Evolutionary conservation across 2,113 vertebrate species (phyloP).

Genomic region (Grus americana): DNA sequence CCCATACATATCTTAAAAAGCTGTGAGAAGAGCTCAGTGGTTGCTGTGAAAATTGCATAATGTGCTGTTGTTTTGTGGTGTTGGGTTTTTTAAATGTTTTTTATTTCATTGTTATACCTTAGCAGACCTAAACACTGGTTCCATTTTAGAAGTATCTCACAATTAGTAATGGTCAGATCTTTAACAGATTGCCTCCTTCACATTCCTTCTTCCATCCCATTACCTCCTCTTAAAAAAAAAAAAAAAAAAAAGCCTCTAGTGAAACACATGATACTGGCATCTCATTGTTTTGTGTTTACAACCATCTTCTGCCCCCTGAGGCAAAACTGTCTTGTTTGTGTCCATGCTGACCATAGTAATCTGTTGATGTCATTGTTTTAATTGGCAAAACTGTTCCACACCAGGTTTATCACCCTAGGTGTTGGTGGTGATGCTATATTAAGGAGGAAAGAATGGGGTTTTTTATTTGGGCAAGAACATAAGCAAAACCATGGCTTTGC

Average conservation of each 20-base stretch:
- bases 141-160: background rate
- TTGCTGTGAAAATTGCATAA: background rate
- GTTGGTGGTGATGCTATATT: background rate
- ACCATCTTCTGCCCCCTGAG: background rate
- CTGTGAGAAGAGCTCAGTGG: background rate
- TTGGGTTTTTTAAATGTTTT: background rate
- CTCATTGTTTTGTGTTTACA: background rate
- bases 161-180: background rate
- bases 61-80: background rate
- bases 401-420: background rate
- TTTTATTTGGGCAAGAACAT: background rate
- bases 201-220: background rate
- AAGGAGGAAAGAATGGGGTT: background rate
- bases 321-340: background rate
- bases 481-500: background rate
- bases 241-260: background rate
- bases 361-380: background rate
- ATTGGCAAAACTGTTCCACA: background rate
- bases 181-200: fast-evolving
- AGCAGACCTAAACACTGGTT: background rate
- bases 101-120: background rate
- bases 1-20: background rate
- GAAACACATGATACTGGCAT: background rate
- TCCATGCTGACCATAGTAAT: background rate
- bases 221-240: background rate